phyloP scores from a whole-genome alignment of 1,140 invertebrate genomes.

The Bombus ignitus region DNA sequence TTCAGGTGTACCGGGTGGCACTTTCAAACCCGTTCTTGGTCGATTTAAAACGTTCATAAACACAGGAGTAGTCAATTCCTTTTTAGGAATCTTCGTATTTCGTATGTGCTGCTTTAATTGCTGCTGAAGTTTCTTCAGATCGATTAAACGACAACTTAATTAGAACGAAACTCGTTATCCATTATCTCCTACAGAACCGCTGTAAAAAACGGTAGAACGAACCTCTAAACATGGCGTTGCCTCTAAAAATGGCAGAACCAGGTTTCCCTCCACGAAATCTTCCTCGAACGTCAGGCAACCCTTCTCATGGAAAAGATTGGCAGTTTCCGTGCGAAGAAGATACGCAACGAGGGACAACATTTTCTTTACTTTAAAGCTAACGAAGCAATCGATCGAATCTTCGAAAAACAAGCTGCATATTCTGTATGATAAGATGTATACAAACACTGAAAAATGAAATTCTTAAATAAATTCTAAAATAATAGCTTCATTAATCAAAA shows the following conservation, averaged over 20 bases:
- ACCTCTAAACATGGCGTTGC: slow-evolving; percentile 19
- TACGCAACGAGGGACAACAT: slow-evolving; percentile 15
- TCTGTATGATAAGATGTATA: slow-evolving; percentile 38
- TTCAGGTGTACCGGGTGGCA: slow-evolving; percentile 37
- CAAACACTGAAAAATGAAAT: slow-evolving; percentile 23
- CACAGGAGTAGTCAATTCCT: slow-evolving; percentile 2
- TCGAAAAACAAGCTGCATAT: slow-evolving; percentile 18
- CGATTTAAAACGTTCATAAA: slow-evolving; percentile 42
- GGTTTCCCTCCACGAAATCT: slow-evolving; percentile 24
- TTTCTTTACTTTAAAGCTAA: slow-evolving; percentile 23
- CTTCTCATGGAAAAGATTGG: not conserved
- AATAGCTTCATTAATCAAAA: not conserved
- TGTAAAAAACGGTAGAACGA: not conserved
- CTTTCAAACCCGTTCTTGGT: not conserved
- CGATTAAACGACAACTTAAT: not conserved
- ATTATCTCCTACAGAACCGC: not conserved
- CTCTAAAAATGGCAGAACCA: slow-evolving; percentile 20
- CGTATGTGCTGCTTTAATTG: not conserved
- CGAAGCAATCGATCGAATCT: slow-evolving; percentile 34
- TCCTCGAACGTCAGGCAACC: slow-evolving; percentile 9
- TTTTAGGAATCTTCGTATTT: not conserved
- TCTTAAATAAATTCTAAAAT: not conserved
- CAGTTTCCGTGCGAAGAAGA: slow-evolving; percentile 14
- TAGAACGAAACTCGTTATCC: not conserved
- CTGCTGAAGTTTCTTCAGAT: slow-evolving; percentile 18